Conservation (phyloP, 2,797 vertebrate species). For the Nyctibius grandis region DNA sequence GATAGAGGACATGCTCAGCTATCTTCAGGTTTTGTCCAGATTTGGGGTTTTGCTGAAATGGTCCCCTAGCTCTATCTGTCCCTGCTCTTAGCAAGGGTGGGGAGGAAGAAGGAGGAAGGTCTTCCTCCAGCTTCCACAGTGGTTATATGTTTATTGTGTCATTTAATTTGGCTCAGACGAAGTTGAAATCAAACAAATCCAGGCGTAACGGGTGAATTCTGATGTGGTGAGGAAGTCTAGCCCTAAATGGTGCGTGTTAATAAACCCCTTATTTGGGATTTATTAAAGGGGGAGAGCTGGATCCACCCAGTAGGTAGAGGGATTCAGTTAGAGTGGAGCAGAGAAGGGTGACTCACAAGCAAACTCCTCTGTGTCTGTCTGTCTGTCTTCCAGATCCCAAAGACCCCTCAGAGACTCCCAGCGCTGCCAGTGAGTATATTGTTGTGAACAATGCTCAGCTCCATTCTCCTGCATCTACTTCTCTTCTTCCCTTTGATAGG, state of each 20-base stretch:
- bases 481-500: background rate
- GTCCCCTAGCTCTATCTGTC: background rate
- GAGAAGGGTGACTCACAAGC: background rate
- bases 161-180: background rate
- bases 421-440: background rate
- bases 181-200: background rate
- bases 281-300: background rate
- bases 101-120: background rate
- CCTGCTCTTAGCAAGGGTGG: background rate
- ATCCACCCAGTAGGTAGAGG: background rate
- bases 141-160: background rate
- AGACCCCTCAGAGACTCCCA: background rate
- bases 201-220: background rate
- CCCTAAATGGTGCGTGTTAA: background rate
- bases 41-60: background rate
- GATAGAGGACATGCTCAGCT: background rate
- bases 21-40: background rate
- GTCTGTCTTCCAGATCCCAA: conserved; percentile 46
- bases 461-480: background rate
- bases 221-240: background rate
- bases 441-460: background rate
- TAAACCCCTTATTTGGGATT: background rate
- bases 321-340: background rate
- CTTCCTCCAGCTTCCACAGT: background rate
- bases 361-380: background rate